Evolutionary conservation across 2,797 vertebrate species (phyloP).

Genomic region (Poeciliopsis presidionis): DNA sequence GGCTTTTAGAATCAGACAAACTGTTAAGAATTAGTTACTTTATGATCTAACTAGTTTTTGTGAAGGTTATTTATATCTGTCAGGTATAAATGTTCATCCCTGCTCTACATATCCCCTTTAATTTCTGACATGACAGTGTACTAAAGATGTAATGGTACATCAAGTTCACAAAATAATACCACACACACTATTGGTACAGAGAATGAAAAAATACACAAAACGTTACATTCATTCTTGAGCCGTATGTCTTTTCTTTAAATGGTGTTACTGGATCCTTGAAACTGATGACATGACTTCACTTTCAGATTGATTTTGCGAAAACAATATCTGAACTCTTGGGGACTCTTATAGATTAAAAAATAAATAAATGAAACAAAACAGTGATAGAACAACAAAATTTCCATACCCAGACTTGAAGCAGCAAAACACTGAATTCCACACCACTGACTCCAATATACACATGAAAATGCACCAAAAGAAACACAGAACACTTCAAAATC

Average conservation of each 20-base stretch:
- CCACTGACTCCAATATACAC: too few relatives aligned
- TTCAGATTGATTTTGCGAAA: too few relatives aligned
- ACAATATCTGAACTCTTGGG: too few relatives aligned
- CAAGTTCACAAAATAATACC: neutral
- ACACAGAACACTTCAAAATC: too few relatives aligned
- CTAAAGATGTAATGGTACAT: neutral
- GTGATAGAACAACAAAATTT: too few relatives aligned
- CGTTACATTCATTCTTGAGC: neutral
- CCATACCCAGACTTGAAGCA: too few relatives aligned
- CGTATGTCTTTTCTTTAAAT: neutral
- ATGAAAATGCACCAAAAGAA: too few relatives aligned
- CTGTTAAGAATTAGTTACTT: conserved; percentile 32
- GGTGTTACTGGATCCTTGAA: too few relatives aligned
- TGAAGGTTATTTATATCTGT: conserved; percentile 11
- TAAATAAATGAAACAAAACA: too few relatives aligned
- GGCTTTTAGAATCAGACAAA: conserved; percentile 32
- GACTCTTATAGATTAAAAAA: too few relatives aligned
- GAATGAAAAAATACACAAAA: neutral
- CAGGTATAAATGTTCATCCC: neutral
- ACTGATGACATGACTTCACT: too few relatives aligned
- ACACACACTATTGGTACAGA: neutral
- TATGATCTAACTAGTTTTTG: conserved; percentile 11
- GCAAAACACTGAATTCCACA: too few relatives aligned
- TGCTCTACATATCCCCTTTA: neutral
- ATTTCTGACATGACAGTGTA: neutral